Base-by-base conservation (phyloP, 2,797 vertebrate species). In the Lagocephalus sceleratus region DNA sequence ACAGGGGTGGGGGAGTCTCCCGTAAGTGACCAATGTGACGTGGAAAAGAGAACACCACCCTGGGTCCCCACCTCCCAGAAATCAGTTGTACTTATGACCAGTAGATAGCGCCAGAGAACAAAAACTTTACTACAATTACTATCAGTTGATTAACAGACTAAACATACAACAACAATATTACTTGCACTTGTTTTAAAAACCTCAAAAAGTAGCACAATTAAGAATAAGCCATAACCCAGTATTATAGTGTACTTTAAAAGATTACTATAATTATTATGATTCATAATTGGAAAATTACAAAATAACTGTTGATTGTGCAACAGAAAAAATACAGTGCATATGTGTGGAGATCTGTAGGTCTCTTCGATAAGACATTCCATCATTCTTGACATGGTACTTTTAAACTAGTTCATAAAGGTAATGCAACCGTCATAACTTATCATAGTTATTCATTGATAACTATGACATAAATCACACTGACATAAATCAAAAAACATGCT, bases 81-180 rank as follows among this genome's bases (percentile, higher is more conserved):
- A 16, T 10, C 17, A 54, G 7, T 20, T 7, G 5, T 5, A 1
- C 9, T 57, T 2, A 15, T 47, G 7, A 48, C 61, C 89, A 85
- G 71, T 68, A 84, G 89, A 70, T 79, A 57, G 82, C 5, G 44
- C 44, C 54, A 78, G 23, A 75, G 48, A 17, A 54, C 63, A 78
- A 20, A 4, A 12, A 44, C 10, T 42, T 42, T 20, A 44, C 17
- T 11, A 14, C 42, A 44, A 19, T 43, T 9, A 19, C 9, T 6
- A 6, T 41, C 2, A 3, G 17, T 9, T 41, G 40, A 41, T 41
- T 19, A n/a, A 6, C 40, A 32, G 2, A 12, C 11, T 3, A 12
- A 35, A 14, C 2, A 35, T 9, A 29, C 11, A 35, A 35, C 3
- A 35, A 12, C 32, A 35, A 29, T 9, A 29, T 9, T 9, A 11